These are phyloP conservation scores for Hyposoter dolosus DNA, from an alignment of 2,888 invertebrate genomes.

Conservation along the genomic window DNA sequence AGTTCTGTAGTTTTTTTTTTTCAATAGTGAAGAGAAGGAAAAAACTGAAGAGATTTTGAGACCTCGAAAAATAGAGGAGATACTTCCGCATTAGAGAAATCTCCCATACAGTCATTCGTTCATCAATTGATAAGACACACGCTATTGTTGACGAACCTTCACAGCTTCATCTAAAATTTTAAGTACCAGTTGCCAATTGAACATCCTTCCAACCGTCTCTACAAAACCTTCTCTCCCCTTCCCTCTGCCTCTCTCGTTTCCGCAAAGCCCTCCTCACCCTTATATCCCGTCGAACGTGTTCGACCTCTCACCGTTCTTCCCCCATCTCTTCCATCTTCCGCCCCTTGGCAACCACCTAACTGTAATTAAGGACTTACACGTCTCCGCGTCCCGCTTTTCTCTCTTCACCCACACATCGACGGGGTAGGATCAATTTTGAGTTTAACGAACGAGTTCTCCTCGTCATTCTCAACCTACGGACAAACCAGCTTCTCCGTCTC, in stretches of 20 bases:
- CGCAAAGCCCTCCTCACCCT: background rate
- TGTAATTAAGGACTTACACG: constrained; percentile 72
- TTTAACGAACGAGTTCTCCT: constrained; percentile 79
- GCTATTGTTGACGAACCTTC: background rate
- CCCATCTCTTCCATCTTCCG: constrained; percentile 51
- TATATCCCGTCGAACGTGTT: constrained; percentile 45
- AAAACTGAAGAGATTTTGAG: background rate
- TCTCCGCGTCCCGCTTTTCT: constrained; percentile 58
- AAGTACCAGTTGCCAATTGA: constrained; percentile 29
- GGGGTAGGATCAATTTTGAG: constrained; percentile 79
- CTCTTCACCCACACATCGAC: constrained; percentile 68
- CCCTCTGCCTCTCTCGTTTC: background rate
- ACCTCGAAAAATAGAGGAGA: background rate
- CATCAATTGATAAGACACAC: background rate
- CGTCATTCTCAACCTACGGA: constrained; percentile 65
- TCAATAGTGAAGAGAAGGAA: background rate
- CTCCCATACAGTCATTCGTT: background rate
- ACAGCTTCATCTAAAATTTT: constrained; percentile 10
- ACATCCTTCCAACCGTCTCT: constrained; percentile 31
- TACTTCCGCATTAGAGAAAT: background rate
- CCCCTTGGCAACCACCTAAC: constrained; percentile 63
- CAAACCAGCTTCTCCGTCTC: constrained; percentile 13
- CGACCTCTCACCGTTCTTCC: constrained; percentile 50
- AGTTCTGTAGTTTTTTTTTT: background rate
- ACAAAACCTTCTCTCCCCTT: constrained; percentile 26